Evolutionary conservation across 1,140 invertebrate genomes (phyloP).

Genomic region (Halictus rubicundus): DNA sequence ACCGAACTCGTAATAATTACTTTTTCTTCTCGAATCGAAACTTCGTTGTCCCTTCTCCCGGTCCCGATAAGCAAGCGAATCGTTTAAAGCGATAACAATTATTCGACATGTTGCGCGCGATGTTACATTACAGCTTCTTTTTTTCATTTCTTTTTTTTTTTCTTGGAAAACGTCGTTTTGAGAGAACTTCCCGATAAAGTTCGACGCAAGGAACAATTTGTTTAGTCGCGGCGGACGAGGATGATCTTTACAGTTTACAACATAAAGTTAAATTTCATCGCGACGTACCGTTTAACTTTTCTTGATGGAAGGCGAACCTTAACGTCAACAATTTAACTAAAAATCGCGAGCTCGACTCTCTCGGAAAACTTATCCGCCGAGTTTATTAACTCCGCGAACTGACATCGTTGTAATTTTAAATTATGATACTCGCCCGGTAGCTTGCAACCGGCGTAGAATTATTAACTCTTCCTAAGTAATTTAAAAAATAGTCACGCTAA

Average conservation of each 20-base stretch:
- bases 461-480: constrained; percentile 33
- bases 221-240: constrained; percentile 3
- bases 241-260: constrained; percentile 23
- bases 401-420: constrained; percentile 47
- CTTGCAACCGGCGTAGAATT: constrained; percentile 2
- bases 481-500: constrained; percentile 27
- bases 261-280: constrained; percentile 28
- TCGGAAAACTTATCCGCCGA: constrained; percentile 27
- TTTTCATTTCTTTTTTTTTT: no score
- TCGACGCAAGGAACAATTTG: background rate
- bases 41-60: background rate
- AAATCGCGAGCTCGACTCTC: constrained; percentile 20
- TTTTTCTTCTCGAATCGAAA: constrained; percentile 4
- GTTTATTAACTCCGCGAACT: constrained; percentile 24
- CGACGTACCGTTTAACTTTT: constrained; percentile 29
- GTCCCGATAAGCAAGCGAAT: background rate
- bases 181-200: background rate
- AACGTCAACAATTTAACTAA: constrained; percentile 34
- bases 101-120: background rate
- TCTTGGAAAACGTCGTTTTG: no score
- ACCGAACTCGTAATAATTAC: constrained; percentile 32
- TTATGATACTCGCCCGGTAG: constrained; percentile 8
- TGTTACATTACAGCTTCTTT: no score
- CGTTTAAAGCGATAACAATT: background rate
- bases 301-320: constrained; percentile 9